phyloP scores from a whole-genome alignment of 2,797 vertebrate genomes.

The Helicolenus hilgendorfi region DNA sequence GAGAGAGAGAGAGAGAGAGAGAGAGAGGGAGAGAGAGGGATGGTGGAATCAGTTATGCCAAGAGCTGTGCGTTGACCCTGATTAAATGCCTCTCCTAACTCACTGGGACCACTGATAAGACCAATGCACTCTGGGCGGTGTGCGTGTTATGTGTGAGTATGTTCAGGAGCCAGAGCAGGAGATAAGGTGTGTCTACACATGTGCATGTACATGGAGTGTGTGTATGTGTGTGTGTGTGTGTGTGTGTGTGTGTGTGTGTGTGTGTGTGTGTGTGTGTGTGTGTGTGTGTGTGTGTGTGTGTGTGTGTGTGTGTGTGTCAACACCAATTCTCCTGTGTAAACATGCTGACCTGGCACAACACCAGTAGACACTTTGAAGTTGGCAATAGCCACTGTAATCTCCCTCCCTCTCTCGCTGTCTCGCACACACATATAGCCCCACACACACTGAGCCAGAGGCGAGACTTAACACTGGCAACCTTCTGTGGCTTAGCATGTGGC shows the following conservation, averaged over 20 bases:
- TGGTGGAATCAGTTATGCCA: constrained; percentile 74
- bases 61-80: constrained; percentile 81
- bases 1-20: not conserved
- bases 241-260: constrained; percentile 33
- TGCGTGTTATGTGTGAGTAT: constrained; percentile 44
- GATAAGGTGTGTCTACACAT: constrained; percentile 58
- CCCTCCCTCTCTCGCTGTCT: constrained; percentile 26
- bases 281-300: constrained; percentile 26
- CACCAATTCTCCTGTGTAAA: constrained; percentile 83
- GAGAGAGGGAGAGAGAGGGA: constrained; percentile 4
- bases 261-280: constrained; percentile 50
- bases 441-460: constrained; percentile 61
- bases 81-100: constrained; percentile 83
- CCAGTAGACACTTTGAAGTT: constrained; percentile 87
- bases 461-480: constrained; percentile 78
- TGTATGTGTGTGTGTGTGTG: constrained; percentile 37
- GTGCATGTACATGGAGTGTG: constrained; percentile 38
- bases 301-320: constrained; percentile 52
- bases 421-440: not conserved
- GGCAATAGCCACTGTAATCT: constrained; percentile 80
- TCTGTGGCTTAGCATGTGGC: constrained; percentile 70
- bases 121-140: constrained; percentile 65
- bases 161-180: constrained; percentile 38
- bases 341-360: constrained; percentile 86
- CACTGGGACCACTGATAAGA: constrained; percentile 83